Evolutionary conservation across 30 jellyfish, hydroid and myxozoan genomes (phyloP).

Genomic region (Aurelia sp.): DNA sequence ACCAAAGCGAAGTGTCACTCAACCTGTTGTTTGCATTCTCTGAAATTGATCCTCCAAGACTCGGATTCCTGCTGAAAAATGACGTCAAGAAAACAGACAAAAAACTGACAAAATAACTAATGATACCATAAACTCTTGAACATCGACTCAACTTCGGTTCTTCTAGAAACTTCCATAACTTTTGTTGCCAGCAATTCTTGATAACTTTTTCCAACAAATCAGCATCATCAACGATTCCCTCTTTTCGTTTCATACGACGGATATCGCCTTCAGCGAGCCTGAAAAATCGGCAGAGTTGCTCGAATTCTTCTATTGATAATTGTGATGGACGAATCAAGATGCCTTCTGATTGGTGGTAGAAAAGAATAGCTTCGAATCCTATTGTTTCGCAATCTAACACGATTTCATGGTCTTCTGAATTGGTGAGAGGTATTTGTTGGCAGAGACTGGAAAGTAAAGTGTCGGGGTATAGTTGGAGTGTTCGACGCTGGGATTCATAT

Average conservation of each 20-base stretch:
- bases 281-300: constrained; percentile 57
- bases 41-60: too few relatives aligned
- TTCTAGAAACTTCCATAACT: too few relatives aligned
- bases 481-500: constrained; percentile 60
- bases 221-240: constrained; percentile 20
- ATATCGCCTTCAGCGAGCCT: constrained; percentile 39
- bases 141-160: too few relatives aligned
- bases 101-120: too few relatives aligned
- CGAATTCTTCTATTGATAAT: constrained; percentile 17
- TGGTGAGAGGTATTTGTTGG: background rate
- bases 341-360: constrained; percentile 53
- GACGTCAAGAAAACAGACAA: too few relatives aligned
- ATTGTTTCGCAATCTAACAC: constrained; percentile 38
- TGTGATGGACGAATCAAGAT: constrained; percentile 49
- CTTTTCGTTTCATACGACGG: constrained; percentile 39
- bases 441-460: constrained; percentile 36
- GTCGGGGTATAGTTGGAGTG: constrained; percentile 59
- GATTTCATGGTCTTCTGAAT: background rate
- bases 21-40: too few relatives aligned
- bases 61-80: too few relatives aligned
- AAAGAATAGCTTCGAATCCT: constrained; percentile 74
- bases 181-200: too few relatives aligned
- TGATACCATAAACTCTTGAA: too few relatives aligned
- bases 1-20: too few relatives aligned
- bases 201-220: too few relatives aligned